Evolutionary conservation across 2,113 vertebrate genomes (phyloP).

Genomic region (Pollimyrus isidori): DNA sequence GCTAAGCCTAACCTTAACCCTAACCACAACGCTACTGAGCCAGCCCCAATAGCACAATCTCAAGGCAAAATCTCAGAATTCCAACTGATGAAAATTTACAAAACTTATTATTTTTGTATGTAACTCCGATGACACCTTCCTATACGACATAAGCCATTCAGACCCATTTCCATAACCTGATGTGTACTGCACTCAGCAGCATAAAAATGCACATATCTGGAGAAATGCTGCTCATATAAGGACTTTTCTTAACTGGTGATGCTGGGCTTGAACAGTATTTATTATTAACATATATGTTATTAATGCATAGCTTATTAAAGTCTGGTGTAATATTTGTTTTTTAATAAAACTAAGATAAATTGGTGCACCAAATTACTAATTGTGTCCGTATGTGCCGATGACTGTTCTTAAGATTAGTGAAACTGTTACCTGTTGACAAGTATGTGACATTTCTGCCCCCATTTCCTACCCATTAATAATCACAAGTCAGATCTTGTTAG

Average conservation of each 20-base stretch:
- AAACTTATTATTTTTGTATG: background rate
- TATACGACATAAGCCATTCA: background rate
- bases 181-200: background rate
- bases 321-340: background rate
- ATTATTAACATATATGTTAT: background rate
- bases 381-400: background rate
- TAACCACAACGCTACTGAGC: background rate
- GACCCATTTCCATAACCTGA: background rate
- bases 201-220: background rate
- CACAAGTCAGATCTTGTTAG: slow-evolving; percentile 37
- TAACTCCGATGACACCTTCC: background rate
- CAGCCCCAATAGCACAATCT: background rate
- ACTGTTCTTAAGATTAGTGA: background rate
- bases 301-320: background rate
- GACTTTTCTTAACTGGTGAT: background rate
- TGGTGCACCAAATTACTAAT: background rate
- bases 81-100: background rate
- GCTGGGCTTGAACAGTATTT: background rate
- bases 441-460: slow-evolving; percentile 2
- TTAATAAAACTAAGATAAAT: background rate
- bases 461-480: slow-evolving; percentile 29
- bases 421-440: background rate
- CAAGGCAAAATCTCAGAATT: background rate
- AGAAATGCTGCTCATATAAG: background rate
- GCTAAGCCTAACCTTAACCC: background rate